Percentiles rank a stretch among this genome's conserved stretches.
phyloP scores from a whole-genome alignment of 1,140 invertebrate genomes.

The Drosophila erecta region DNA sequence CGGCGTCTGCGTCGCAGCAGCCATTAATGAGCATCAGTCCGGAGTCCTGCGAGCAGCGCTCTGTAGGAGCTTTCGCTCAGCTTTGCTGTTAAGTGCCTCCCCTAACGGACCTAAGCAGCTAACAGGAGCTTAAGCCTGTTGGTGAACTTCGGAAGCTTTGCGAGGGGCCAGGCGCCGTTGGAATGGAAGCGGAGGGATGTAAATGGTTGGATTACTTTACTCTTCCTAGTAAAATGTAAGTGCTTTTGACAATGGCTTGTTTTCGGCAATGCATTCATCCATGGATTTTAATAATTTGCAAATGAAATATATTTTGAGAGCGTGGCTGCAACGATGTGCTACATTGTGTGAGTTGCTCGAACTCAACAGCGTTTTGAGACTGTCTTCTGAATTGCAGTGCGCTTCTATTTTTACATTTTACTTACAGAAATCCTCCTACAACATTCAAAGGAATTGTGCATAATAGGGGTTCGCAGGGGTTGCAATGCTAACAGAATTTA shows the following conservation, averaged over 20 bases:
- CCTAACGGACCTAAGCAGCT: conserved; percentile 18
- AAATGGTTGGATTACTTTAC: not conserved
- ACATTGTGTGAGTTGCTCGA: no score
- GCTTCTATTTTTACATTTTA: not conserved
- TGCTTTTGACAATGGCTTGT: not conserved
- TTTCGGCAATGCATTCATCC: no score
- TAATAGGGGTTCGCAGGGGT: not conserved
- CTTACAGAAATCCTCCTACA: conserved; percentile 11
- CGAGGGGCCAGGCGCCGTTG: not conserved
- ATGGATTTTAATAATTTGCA: not conserved
- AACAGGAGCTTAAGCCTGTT: conserved; percentile 47
- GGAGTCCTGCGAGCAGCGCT: conserved; percentile 5
- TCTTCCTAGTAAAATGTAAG: not conserved
- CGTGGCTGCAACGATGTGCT: no score
- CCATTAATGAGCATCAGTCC: conserved; percentile 51
- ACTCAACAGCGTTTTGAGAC: no score
- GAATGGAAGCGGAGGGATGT: not conserved
- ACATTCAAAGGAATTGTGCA: not conserved
- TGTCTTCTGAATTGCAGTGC: no score
- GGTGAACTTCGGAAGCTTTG: conserved; percentile 28
- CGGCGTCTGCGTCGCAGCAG: conserved; percentile 42
- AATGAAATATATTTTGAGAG: not conserved
- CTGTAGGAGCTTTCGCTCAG: conserved; percentile 31
- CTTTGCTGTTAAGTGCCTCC: conserved; percentile 11
- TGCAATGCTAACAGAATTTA: conserved; percentile 37